Percentiles rank a stretch among this genome's conserved stretches.
Evolutionary conservation across 2,113 vertebrate genomes (phyloP).

Genomic region (Upupa epops): DNA sequence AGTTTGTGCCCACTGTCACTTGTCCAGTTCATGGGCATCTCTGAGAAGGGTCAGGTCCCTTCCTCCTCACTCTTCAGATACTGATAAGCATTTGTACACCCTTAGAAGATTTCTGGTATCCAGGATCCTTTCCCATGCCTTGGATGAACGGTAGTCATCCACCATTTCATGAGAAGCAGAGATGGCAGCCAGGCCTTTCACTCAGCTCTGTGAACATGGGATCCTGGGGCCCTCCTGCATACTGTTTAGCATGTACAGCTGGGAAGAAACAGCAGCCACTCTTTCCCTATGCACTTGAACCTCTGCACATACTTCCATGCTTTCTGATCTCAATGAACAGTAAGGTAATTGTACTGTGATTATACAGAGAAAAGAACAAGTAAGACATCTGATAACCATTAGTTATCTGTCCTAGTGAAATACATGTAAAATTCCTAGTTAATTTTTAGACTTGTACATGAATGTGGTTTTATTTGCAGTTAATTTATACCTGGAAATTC

Average conservation of each 20-base stretch:
- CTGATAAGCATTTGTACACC: background rate
- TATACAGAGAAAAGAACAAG: background rate
- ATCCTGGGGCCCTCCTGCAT: background rate
- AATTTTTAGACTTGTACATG: background rate
- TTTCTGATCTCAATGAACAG: background rate
- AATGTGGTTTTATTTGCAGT: background rate
- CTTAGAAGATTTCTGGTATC: fast-evolving
- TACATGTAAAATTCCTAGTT: background rate
- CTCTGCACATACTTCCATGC: background rate
- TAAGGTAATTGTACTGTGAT: background rate
- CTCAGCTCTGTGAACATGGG: background rate
- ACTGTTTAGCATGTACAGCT: background rate
- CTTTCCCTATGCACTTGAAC: background rate
- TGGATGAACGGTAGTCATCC: background rate
- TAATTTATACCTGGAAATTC: background rate
- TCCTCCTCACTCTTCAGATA: too few species aligned
- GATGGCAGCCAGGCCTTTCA: background rate
- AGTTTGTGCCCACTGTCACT: too few species aligned
- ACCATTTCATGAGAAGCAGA: background rate
- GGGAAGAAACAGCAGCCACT: background rate
- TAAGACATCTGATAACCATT: background rate
- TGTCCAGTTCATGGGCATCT: too few species aligned
- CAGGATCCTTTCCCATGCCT: background rate
- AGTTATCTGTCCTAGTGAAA: background rate
- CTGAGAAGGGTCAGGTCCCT: too few species aligned